phyloP scores from a whole-genome alignment of 2,888 invertebrate species.

The Noctua fimbriata region DNA sequence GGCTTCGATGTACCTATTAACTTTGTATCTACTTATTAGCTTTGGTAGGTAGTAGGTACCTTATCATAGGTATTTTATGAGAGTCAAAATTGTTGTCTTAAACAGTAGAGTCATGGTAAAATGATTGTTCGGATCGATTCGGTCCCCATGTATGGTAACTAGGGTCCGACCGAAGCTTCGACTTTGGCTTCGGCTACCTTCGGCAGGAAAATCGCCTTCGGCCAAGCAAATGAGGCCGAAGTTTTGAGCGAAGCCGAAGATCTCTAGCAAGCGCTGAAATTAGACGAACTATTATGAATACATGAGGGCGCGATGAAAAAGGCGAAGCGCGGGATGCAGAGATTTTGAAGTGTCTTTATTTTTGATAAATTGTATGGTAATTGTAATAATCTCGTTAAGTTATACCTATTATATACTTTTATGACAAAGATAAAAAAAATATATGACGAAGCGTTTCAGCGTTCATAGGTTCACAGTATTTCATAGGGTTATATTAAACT shows the following conservation, averaged over 20 bases:
- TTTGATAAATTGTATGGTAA: background rate
- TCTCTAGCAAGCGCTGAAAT: background rate
- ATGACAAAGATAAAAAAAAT: too few species aligned
- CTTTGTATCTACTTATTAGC: background rate
- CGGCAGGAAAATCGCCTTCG: background rate
- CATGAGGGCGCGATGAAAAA: background rate
- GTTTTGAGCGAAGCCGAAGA: background rate
- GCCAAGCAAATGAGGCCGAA: background rate
- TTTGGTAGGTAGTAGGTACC: background rate
- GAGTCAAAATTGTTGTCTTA: background rate
- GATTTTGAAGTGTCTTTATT: background rate
- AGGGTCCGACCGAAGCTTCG: background rate
- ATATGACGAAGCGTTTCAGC: too few species aligned
- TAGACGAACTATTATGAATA: background rate
- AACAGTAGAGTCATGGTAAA: background rate
- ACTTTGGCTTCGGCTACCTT: background rate
- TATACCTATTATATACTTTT: too few species aligned
- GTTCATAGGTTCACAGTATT: too few species aligned
- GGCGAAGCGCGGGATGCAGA: too few species aligned
- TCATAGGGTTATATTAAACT: background rate
- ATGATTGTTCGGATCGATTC: background rate
- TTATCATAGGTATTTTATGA: background rate
- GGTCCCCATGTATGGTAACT: background rate
- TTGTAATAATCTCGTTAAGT: background rate
- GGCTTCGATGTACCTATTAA: background rate